These are phyloP conservation scores for Heliconius aoede DNA, from an alignment of 2,888 invertebrate species.

Conservation along the genomic window DNA sequence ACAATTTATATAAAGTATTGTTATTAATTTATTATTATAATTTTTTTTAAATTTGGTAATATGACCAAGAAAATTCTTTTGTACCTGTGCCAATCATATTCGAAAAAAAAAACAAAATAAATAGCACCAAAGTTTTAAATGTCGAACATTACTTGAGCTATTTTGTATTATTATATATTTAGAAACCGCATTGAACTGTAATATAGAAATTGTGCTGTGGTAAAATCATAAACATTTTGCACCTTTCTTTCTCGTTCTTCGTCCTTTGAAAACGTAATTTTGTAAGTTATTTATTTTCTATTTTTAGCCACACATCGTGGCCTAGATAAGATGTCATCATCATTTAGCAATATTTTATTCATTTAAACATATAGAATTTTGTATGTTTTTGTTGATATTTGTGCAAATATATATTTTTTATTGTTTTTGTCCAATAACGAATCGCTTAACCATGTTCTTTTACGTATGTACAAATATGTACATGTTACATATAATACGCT, in stretches of 20 bases:
- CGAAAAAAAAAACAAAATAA: background rate
- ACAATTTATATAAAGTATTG: conserved; percentile 38
- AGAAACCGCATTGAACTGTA: conserved; percentile 57
- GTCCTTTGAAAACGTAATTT: conserved; percentile 66
- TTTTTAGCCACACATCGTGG: background rate
- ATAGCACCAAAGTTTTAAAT: conserved; percentile 12
- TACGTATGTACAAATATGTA: background rate
- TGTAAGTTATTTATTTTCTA: conserved; percentile 53
- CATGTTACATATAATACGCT: conserved; percentile 3
- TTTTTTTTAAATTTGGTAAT: too few species aligned
- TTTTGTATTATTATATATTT: conserved; percentile 23
- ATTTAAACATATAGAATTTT: background rate
- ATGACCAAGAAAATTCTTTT: background rate
- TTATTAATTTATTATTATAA: too few species aligned
- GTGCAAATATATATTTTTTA: background rate
- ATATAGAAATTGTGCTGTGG: conserved; percentile 61
- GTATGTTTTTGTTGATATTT: background rate
- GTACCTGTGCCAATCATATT: background rate
- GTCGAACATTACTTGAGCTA: background rate
- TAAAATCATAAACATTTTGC: conserved; percentile 60
- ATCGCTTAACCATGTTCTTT: conserved; percentile 30
- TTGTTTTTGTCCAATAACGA: background rate
- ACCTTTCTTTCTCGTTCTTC: conserved; percentile 64
- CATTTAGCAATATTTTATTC: background rate
- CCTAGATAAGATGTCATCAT: background rate